These are phyloP conservation scores for Panopea generosa DNA, from an alignment of 2,888 invertebrate genomes.

Conservation along the genomic window DNA sequence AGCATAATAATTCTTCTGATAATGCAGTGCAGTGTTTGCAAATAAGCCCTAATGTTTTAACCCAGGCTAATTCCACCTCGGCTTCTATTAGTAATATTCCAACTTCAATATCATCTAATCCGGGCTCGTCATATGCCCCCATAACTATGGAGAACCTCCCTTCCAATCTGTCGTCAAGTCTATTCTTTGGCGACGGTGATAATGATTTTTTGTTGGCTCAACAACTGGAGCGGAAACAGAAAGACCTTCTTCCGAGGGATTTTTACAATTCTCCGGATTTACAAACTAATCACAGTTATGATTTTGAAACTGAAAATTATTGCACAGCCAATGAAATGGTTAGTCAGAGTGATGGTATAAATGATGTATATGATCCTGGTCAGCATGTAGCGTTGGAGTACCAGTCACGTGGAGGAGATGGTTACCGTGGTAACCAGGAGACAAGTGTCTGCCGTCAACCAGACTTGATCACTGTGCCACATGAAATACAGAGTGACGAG, in stretches of 20 bases:
- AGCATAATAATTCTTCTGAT: neutral
- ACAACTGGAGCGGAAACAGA: constrained; percentile 35
- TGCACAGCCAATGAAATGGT: constrained; percentile 9
- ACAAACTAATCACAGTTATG: too few species aligned
- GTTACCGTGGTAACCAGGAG: neutral
- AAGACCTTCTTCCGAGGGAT: constrained; percentile 9
- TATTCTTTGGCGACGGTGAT: constrained; percentile 54
- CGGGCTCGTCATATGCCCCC: neutral
- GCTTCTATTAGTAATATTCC: neutral
- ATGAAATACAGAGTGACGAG: constrained; percentile 15
- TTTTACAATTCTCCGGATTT: too few species aligned
- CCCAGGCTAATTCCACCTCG: neutral
- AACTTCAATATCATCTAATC: too few species aligned
- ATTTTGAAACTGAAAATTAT: too few species aligned
- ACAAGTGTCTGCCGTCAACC: too few species aligned
- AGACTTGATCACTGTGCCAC: neutral
- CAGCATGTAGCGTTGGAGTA: neutral
- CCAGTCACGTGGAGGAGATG: neutral
- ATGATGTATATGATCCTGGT: constrained; percentile 9
- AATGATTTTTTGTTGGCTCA: constrained; percentile 49
- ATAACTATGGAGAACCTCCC: constrained; percentile 21
- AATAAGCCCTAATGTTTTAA: constrained; percentile 3
- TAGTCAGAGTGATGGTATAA: constrained; percentile 6
- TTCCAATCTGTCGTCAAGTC: constrained; percentile 34
- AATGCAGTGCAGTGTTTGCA: neutral